Evolutionary conservation across 2,888 invertebrate genomes (phyloP), one percentile per base, ranked within the genome.

Genomic region (Chamaedrilus cognettii): DNA sequence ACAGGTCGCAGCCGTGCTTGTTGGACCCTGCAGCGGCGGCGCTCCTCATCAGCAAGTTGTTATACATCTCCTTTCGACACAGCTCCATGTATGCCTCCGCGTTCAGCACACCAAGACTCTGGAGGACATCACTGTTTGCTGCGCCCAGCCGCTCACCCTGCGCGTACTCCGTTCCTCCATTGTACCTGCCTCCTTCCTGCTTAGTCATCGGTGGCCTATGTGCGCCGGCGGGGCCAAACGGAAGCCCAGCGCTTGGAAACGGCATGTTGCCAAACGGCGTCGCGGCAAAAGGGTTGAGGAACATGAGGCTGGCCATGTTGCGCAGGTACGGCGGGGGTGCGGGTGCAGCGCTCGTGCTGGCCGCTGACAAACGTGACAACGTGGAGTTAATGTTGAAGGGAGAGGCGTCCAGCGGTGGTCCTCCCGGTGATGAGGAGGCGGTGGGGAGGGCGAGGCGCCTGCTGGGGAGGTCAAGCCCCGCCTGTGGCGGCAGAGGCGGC

Each of bases 11-110:
- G 32, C 49, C 49, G 19, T 51, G 26, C n/a, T 34, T 51, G 2
- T 26, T 26, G 3, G 30, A 28, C 15, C 62, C 30, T 15, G 7
- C 31, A 0, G n/a, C 51, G 19, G 30, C 62, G n/a, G 49, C 32
- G n/a, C 51, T 28, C 2, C 62, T 30, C 62, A 62, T 32, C 75
- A 82, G 79, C 72, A 82, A 79, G 65, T 78, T 77, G 73, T 83
- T 81, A 71, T 81, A 79, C 73, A 83, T 80, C 69, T 83, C 82
- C 70, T 84, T 81, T 84, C 92, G 91, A 83, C 95, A 95, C 68
- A 94, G 89, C 83, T 94, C 93, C 83, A 95, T 95, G 83, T 93
- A 94, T 23, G 94, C 92, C 65, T 74, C 69, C 32, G 63, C 69
- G 35, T 65, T 65, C 2, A 67, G 31, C 28, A 68, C 34, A 7